A percentile compares a stretch with the other conserved stretches of the same genome.
Evolutionary conservation across 2,113 vertebrate species (phyloP).

Genomic region (Nipponia nippon): DNA sequence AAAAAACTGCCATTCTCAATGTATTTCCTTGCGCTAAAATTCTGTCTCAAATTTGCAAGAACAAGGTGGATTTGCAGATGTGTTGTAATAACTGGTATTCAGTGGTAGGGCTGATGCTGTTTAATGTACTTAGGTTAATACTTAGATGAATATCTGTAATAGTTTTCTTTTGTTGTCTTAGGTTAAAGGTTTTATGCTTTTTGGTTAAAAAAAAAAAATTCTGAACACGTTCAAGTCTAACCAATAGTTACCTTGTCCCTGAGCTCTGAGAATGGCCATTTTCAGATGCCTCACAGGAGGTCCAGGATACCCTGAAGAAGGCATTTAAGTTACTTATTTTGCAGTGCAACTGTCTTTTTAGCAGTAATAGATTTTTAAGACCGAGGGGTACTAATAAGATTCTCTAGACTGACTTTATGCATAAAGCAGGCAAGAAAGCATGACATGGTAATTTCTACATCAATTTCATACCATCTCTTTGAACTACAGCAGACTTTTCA

Average conservation of each 20-base stretch:
- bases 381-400: background rate
- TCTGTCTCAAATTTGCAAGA: slow-evolving; percentile 71
- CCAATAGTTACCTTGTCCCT: background rate
- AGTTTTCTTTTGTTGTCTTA: background rate
- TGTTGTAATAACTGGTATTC: slow-evolving; percentile 74
- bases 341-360: background rate
- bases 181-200: background rate
- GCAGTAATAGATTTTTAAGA: background rate
- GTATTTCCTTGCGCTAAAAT: slow-evolving; percentile 80
- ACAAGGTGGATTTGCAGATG: slow-evolving; percentile 58
- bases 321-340: background rate
- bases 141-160: background rate
- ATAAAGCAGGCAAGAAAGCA: background rate
- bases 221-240: background rate
- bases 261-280: background rate
- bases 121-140: background rate
- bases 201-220: background rate
- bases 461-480: background rate
- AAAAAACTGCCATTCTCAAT: slow-evolving; percentile 78
- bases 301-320: background rate
- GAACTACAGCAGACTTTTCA: background rate
- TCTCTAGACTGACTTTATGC: background rate
- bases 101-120: slow-evolving; percentile 64
- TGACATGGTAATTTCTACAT: background rate
- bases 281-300: background rate